Base-by-base conservation (phyloP, 2,113 vertebrate genomes). In the Eleginops maclovinus region DNA sequence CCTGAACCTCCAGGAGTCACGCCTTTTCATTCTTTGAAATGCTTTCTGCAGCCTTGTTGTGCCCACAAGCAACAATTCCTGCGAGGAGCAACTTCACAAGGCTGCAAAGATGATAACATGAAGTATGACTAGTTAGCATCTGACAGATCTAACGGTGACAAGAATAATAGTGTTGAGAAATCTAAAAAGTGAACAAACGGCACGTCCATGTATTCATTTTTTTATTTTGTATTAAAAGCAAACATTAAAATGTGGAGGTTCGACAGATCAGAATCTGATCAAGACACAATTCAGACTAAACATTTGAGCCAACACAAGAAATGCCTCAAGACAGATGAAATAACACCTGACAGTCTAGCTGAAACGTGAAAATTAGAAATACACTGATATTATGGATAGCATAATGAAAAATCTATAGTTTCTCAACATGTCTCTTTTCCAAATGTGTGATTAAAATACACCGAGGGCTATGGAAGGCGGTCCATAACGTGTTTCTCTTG, bases 1-100 rank as follows among this genome's bases (percentile, higher is more conserved):
- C 83, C 93, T 0, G 60, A 66, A 1, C 24, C 93, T 95, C 66
- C 19, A 47, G 93, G 55, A 91, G 92, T 78, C 81, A 93, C 93
- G 94, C 94, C 94, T 94, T 94, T 91, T 89, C 87, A 91, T 92
- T 89, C 93, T 73, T 91, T 87, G 77, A 46, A 51, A 76, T 92
- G 36, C 80, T 95, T 65, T 95, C 41, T 84, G 94, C 94, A 88
- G 54, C 85, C 75, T 83, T 89, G 87, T 63, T 56, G 64, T 9
- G 64, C 90, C 87, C 93, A 65, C 91, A 13, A 73, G 89, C 87
- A 84, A 92, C 21, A 0, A 28, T 13, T 1, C 0, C 2, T 80
- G 89, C 90, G 49, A 67, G 85, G 89, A 78, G 89, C 84, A 15
- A 7, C 3, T 0, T 67, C 44, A 86, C 91, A 90, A 91, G 85